Base-by-base conservation (phyloP, 1,140 invertebrate genomes). In the Probaryconus sp. region DNA sequence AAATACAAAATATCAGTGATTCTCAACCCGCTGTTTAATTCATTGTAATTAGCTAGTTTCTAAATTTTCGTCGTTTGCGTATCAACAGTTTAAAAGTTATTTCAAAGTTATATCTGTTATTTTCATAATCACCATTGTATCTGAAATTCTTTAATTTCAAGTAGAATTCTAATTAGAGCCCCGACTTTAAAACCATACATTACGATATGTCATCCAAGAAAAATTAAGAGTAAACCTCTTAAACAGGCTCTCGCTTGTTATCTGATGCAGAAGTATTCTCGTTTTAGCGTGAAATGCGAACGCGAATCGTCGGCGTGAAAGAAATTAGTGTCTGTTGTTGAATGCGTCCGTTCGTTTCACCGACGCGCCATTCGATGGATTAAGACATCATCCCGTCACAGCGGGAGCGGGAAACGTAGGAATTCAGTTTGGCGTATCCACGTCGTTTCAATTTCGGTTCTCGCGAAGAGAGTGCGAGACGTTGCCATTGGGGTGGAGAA, bases 371-470 rank as follows among this genome's bases (percentile, higher is more conserved):
- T 76, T 76, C 73, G 73, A 71, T 76, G 73, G 67, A 76, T 68
- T 76, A 76, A 76, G 73, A 76, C 73, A 42, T 76, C 67, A 63
- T 56, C 48, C 67, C 61, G 67, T 70, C 67, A 43, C 73, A 72
- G 58, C 50, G 63, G 53, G 71, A 73, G 60, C 74, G 50, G 65
- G 40, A 63, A 74, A 45, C 53, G 76, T 67, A 53, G 71, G 67
- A 73, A 77, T 56, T 65, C 58, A 73, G 65, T 61, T 77, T 70
- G 64, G 69, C 76, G 76, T 61, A 77, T 72, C 76, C 61, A 77
- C 77, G 78, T 79, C 76, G 82, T 78, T 83, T 82, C 81, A 83
- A 86, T 85, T 82, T 75, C 78, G 67, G 73, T 77, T 79, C 60
- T 75, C 80, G 74, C 72, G 64, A 61, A 30, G 61, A 67, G 70